Percentiles rank a stretch among this genome's conserved stretches.
Evolutionary conservation across 2,888 invertebrate species (phyloP).

Genomic region (Spisula solida): DNA sequence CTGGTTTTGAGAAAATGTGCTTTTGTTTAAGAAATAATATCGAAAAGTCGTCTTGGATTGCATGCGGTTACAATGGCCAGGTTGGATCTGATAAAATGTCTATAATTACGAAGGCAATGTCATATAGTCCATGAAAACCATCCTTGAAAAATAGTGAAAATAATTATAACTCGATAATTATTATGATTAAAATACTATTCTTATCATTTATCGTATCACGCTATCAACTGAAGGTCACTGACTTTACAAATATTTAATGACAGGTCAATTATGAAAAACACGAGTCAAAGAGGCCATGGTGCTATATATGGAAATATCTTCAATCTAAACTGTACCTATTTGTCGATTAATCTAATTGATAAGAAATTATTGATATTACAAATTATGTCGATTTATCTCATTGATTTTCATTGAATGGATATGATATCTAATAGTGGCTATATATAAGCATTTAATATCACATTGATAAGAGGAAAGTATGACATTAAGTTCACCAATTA

Average conservation of each 20-base stretch:
- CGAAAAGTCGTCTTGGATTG: no score
- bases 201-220: neutral
- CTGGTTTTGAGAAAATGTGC: no score
- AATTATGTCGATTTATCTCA: neutral
- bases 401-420: neutral
- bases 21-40: no score
- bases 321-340: neutral
- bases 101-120: no score
- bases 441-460: no score
- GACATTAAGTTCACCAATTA: no score
- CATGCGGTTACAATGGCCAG: no score
- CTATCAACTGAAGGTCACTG: neutral
- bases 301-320: neutral
- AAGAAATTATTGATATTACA: neutral
- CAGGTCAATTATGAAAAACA: neutral
- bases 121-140: neutral
- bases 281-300: neutral
- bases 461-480: no score
- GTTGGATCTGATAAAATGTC: no score
- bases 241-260: neutral
- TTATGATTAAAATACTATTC: neutral
- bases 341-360: slow-evolving; percentile 4
- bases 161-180: neutral
- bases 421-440: neutral
- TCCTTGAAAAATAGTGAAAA: neutral